These are phyloP conservation scores for Nemurella pictetii DNA, from an alignment of 2,888 invertebrate species.

Conservation along the genomic window DNA sequence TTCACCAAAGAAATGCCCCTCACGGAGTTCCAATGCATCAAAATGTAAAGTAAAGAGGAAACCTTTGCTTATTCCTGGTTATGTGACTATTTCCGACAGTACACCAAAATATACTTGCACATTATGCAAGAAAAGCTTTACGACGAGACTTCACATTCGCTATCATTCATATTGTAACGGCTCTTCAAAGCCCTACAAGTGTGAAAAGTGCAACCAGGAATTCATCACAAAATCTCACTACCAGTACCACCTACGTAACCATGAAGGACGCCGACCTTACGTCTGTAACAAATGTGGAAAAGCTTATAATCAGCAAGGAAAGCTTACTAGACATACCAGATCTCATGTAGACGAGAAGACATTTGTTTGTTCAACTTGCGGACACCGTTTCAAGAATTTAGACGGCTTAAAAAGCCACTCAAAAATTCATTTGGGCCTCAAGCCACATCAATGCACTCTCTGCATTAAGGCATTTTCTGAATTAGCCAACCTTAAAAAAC, in stretches of 20 bases:
- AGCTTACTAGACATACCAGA: constrained; percentile 71
- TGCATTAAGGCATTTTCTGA: constrained; percentile 65
- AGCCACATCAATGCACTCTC: constrained; percentile 62
- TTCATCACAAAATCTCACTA: constrained; percentile 73
- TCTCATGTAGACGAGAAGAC: constrained; percentile 64
- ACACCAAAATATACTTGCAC: constrained; percentile 65
- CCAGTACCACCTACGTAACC: constrained; percentile 71
- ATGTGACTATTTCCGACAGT: constrained; percentile 50
- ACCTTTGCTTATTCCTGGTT: constrained; percentile 31
- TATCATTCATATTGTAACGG: constrained; percentile 47
- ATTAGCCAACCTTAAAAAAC: constrained; percentile 69
- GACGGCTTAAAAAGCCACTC: constrained; percentile 63
- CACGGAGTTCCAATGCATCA: not conserved
- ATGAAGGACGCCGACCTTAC: constrained; percentile 58
- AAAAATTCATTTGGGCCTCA: constrained; percentile 64
- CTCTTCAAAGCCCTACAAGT: constrained; percentile 54
- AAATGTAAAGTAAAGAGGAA: constrained; percentile 34
- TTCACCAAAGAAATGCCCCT: not conserved
- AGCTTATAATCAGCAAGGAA: constrained; percentile 68
- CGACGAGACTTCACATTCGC: constrained; percentile 55
- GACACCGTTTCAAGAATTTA: constrained; percentile 62
- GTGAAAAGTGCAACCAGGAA: constrained; percentile 59
- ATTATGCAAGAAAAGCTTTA: constrained; percentile 68
- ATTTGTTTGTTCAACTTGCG: constrained; percentile 63
- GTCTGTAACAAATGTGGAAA: constrained; percentile 67